A percentile compares a stretch with the other conserved stretches of the same genome.
Conservation (phyloP, 2,113 vertebrate genomes). For the Andinoacara biseriatus region DNA sequence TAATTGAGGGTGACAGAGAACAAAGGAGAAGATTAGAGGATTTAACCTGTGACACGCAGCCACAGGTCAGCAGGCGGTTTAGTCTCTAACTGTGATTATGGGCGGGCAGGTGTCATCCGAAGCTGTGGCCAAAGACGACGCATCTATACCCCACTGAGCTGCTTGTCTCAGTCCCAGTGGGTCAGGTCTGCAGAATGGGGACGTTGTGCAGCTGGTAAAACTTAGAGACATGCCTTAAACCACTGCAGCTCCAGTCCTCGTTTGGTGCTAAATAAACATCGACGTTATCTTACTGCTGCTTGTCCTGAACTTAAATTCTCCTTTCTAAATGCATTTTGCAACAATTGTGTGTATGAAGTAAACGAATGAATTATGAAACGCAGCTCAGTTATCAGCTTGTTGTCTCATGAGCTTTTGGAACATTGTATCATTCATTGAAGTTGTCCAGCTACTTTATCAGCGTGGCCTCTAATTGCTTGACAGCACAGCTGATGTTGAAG, state of each 20-base stretch:
- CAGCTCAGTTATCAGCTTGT: conserved; percentile 18
- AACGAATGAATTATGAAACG: not conserved
- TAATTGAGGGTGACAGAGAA: conserved; percentile 71
- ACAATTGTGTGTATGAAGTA: not conserved
- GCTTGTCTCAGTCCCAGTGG: not conserved
- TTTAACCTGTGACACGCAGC: conserved; percentile 53
- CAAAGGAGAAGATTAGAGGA: conserved; percentile 70
- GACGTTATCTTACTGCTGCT: not conserved
- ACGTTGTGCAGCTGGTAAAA: not conserved
- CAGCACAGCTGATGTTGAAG: conserved; percentile 38
- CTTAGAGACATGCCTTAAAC: not conserved
- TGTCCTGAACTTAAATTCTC: not conserved
- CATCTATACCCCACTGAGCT: not conserved
- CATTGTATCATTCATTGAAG: conserved; percentile 3
- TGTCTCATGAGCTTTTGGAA: conserved; percentile 16
- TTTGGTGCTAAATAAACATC: not conserved
- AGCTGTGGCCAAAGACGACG: conserved; percentile 12
- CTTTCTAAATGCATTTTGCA: not conserved
- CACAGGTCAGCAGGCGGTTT: conserved; percentile 52
- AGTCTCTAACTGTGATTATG: conserved; percentile 56
- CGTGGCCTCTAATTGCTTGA: conserved; percentile 43
- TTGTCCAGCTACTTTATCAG: conserved; percentile 37
- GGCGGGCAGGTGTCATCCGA: conserved; percentile 45
- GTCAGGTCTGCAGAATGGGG: not conserved
- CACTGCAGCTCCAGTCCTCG: not conserved